Evolutionary conservation across 2,797 vertebrate species (phyloP).

Genomic region (Sebastes glaucus): DNA sequence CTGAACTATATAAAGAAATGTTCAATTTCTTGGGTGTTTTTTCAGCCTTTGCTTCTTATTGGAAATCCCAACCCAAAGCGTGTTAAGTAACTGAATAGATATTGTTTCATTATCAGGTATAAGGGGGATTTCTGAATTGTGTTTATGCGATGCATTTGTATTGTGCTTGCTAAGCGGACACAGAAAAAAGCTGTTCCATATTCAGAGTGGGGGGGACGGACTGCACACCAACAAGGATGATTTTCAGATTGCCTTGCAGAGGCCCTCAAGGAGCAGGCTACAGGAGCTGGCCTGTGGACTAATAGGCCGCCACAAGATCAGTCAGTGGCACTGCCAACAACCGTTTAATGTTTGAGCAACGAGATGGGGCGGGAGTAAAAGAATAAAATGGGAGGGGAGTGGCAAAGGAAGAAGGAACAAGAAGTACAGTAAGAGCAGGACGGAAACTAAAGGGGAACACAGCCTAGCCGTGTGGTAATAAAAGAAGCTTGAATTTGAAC

Average conservation of each 20-base stretch:
- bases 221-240: conserved; percentile 27
- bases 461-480: neutral
- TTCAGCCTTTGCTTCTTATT: conserved; percentile 4
- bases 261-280: conserved; percentile 15
- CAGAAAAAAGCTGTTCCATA: conserved; percentile 25
- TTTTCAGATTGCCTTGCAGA: conserved; percentile 35
- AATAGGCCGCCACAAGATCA: conserved; percentile 54
- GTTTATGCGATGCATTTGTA: conserved; percentile 16
- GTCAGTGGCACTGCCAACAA: conserved; percentile 48
- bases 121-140: neutral
- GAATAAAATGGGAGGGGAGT: neutral
- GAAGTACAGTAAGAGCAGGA: neutral
- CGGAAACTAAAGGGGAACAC: neutral
- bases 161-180: conserved; percentile 38
- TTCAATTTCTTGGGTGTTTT: neutral
- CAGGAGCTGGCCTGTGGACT: conserved; percentile 32
- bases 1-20: neutral
- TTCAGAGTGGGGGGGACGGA: conserved; percentile 20
- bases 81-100: conserved; percentile 5
- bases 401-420: neutral
- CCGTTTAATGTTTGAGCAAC: conserved; percentile 33
- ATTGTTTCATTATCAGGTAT: conserved; percentile 21
- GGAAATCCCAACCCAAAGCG: neutral
- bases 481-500: neutral
- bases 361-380: neutral